Evolutionary conservation across 2,888 invertebrate genomes (phyloP), one percentile per base, ranked within the genome.

Genomic region (Euspilapteryx auroguttella): DNA sequence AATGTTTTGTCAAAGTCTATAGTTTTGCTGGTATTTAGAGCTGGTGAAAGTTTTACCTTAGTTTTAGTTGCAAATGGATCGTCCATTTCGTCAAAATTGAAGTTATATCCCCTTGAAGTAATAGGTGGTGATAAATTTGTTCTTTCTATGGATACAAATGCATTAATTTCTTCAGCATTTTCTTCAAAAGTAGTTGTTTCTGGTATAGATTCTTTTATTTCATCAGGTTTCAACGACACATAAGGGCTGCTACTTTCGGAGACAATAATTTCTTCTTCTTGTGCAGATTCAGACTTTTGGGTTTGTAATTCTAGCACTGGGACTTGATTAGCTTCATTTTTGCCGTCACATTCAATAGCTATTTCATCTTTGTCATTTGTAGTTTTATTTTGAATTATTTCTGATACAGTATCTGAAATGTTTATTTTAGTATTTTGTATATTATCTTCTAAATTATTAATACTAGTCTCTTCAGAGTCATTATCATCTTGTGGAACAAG

Each of bases 201-300:
- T 17, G 17, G 17, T 6, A 17, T 5, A 17, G 17, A 6, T 17
- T 17, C 25, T 14, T 37, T 27, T 30, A 49, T 38, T 32, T 38
- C 32, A 26, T 45, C 47, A 32, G 41, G 42, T 28, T 43, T 40
- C 5, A 65, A 44, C 13, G 50, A 56, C 21, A 61, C 49, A 43
- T 50, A 62, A 7, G 62, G 58, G 28, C 62, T 63, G 29, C 53
- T 56, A 33, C 48, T 55, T 44, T 47, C 53, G 21, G 63, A 63
- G 14, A 47, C 28, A 22, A 52, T 31, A 3, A 58, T 37, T 46
- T 61, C 59, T 34, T 55, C 55, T 30, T 49, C 49, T 20, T 17
- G 12, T 8, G 8, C 8, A 17, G 17, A 5, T 17, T 17, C 17
- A 6, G 17, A 17, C 5, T 6, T 17, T 17, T 17, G 5, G 5